Evolutionary conservation across 2,797 vertebrate genomes (phyloP).

Genomic region (Pseudochirops cupreus): DNA sequence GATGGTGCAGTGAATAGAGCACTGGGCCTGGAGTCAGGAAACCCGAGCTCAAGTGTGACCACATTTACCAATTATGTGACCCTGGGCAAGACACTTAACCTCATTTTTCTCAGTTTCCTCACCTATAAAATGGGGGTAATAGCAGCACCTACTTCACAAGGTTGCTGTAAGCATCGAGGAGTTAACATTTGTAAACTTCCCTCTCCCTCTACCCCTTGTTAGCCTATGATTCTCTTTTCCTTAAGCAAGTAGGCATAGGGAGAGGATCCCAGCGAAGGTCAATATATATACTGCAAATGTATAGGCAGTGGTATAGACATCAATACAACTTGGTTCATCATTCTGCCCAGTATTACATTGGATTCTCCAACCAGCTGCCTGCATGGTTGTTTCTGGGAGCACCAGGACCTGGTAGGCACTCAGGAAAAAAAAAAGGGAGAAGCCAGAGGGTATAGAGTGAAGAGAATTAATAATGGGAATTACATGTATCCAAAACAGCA

Average conservation of each 20-base stretch:
- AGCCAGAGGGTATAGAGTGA: background rate
- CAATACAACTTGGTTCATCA: background rate
- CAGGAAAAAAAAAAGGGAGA: no score
- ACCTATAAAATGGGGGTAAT: background rate
- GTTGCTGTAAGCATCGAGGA: no score
- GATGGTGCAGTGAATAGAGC: background rate
- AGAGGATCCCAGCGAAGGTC: background rate
- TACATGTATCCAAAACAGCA: background rate
- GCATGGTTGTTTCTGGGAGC: background rate
- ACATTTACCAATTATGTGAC: background rate
- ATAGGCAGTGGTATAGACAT: background rate
- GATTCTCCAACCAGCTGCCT: background rate
- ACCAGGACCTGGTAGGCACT: background rate
- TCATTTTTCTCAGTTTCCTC: background rate
- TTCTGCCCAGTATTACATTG: background rate
- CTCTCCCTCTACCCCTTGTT: background rate
- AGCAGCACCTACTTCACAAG: no score
- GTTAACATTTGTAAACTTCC: background rate
- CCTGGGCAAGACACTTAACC: background rate
- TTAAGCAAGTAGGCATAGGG: background rate
- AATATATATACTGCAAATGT: background rate
- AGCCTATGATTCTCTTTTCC: background rate
- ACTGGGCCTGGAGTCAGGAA: background rate
- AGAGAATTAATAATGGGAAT: background rate
- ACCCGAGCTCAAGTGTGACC: background rate